Evolutionary conservation across 2,888 invertebrate species (phyloP).

Genomic region (Scaptomyza parva): DNA sequence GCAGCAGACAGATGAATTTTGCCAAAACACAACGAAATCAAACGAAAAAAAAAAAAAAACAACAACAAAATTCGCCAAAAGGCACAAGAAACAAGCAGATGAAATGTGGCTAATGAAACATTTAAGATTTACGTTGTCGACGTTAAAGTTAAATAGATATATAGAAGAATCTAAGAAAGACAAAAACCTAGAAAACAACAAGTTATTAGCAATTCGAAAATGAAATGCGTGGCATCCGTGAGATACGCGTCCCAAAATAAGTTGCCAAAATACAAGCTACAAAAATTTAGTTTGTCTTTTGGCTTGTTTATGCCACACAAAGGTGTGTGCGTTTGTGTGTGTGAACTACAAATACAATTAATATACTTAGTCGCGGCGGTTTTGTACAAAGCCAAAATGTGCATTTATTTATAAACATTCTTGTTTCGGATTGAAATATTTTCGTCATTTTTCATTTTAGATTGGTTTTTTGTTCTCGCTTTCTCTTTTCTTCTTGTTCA

Average conservation of each 20-base stretch:
- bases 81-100: slow-evolving; percentile 30
- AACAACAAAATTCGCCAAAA: slow-evolving; percentile 34
- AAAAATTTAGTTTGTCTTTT: slow-evolving; percentile 17
- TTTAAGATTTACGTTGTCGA: slow-evolving; percentile 34
- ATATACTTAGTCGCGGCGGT: slow-evolving; percentile 45
- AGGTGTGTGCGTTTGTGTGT: slow-evolving; percentile 12
- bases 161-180: slow-evolving; percentile 16
- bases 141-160: slow-evolving; percentile 12
- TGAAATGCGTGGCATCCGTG: slow-evolving; percentile 66
- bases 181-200: slow-evolving; percentile 54
- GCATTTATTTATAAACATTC: slow-evolving; percentile 75
- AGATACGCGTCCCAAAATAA: slow-evolving; percentile 72
- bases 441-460: slow-evolving; percentile 58
- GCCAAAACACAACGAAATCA: slow-evolving; percentile 38
- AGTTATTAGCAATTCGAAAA: slow-evolving; percentile 71
- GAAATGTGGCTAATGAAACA: slow-evolving; percentile 29
- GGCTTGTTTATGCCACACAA: slow-evolving; percentile 16
- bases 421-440: slow-evolving; percentile 69
- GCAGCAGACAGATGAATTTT: slow-evolving; percentile 27
- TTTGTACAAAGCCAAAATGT: slow-evolving; percentile 44
- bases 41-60: slow-evolving; percentile 34
- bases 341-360: slow-evolving; percentile 56
- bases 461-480: slow-evolving; percentile 26
- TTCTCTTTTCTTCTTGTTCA: slow-evolving; percentile 28
- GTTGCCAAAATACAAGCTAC: slow-evolving; percentile 52